Evolutionary conservation across 1,140 invertebrate species (phyloP), one percentile per base, ranked within the genome.

Genomic region (Drosophila parabipectinata): DNA sequence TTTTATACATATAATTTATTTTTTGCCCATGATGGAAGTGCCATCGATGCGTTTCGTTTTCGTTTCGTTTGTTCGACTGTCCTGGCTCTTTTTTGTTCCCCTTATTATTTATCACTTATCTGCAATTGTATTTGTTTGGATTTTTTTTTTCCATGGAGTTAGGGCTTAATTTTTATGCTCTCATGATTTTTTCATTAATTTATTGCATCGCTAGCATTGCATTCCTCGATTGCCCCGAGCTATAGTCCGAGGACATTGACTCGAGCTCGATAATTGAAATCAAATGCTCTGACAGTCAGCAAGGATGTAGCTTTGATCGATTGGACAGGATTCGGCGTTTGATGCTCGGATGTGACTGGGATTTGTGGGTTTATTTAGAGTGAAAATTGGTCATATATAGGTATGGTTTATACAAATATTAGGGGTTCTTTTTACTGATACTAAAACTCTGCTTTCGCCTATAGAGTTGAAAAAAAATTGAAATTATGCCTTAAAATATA

Each of bases 111-210:
- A 85, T 85, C 82, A 81, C 81, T 84, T 81, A 77, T 76, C 52
- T 68, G 50, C 81, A 81, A 82, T 85, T 82, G 78, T 60, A 28
- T 63, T 73, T 62, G 56, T 56, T 82, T 39, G 71, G 69, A 64
- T 71, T 57, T 48, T 72, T 66, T 66, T 63, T 54, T 57, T n/a
- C n/a, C 63, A 63, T 64, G 60, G 37, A 58, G 34, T 72, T 55
- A 53, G 60, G 62, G 75, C 59, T 69, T 77, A 71, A 71, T 64
- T 88, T 69, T 79, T 88, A 73, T 79, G 79, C 79, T 88, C 72
- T 72, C 72, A 79, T 88, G 83, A 88, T 77, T 88, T 88, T 82
- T 83, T 88, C 60, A 88, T 88, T 88, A 72, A 73, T 88, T 88
- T 88, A 83, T 88, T 79, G 54, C 51, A 26, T 63, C 21, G 18